phyloP scores from a whole-genome alignment of 1,140 invertebrate genomes.

The Drosophila neocordata region DNA sequence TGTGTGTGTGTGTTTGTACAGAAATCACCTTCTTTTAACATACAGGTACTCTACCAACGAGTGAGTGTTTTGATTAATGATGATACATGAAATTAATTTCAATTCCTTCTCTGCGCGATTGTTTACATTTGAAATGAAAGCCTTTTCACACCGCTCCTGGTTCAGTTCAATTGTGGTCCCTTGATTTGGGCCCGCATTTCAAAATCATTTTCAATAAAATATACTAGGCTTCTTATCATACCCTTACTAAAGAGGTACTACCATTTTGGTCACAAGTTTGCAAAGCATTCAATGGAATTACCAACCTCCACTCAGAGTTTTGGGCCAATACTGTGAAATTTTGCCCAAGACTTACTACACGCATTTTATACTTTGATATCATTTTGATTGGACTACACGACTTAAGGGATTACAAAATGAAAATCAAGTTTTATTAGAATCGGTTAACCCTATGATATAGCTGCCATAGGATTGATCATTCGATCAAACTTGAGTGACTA shows the following conservation, averaged over 20 bases:
- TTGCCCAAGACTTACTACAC: no score
- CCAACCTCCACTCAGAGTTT: no score
- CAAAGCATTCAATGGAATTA: no score
- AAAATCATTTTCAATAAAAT: slow-evolving; percentile 46
- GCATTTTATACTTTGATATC: no score
- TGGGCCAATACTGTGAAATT: no score
- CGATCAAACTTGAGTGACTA: no score
- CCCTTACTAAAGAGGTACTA: no score
- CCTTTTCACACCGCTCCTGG: slow-evolving; percentile 68
- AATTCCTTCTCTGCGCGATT: slow-evolving; percentile 73
- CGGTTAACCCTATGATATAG: no score
- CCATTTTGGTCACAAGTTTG: no score
- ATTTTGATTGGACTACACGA: no score
- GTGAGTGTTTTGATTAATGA: slow-evolving; percentile 80
- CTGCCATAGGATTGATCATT: no score
- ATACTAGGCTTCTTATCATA: slow-evolving; percentile 58
- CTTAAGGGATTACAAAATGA: no score
- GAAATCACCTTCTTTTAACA: slow-evolving; percentile 43
- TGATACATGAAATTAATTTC: slow-evolving; percentile 81
- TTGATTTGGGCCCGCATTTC: slow-evolving; percentile 12
- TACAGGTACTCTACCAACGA: slow-evolving; percentile 35
- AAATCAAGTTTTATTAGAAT: slow-evolving; percentile 32
- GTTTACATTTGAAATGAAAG: slow-evolving; percentile 80
- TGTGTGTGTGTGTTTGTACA: slow-evolving; percentile 21
- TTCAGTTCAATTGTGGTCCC: slow-evolving; percentile 18